phyloP scores from a whole-genome alignment of 2,888 invertebrate genomes.

The Lampropteryx suffumata region DNA sequence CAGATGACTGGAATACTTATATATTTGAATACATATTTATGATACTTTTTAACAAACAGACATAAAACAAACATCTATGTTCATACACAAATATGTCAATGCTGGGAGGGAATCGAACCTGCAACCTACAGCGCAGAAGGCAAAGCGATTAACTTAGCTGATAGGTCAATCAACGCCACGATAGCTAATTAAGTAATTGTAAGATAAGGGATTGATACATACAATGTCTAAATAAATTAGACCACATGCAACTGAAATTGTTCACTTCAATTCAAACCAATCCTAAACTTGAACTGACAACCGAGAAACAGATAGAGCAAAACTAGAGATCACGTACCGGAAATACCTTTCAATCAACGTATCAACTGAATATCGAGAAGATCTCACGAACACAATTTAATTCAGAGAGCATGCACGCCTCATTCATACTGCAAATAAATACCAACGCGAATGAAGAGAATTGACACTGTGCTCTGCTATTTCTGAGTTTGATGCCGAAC shows the following conservation, averaged over 20 bases:
- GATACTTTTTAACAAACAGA: too few relatives aligned
- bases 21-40: too few relatives aligned
- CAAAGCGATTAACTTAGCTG: too few relatives aligned
- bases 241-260: constrained; percentile 10
- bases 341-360: constrained; percentile 69
- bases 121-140: too few relatives aligned
- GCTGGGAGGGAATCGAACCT: too few relatives aligned
- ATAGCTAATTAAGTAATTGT: too few relatives aligned
- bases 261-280: constrained; percentile 26
- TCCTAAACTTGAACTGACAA: constrained; percentile 30
- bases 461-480: constrained; percentile 30
- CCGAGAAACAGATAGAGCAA: constrained; percentile 29
- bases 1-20: too few relatives aligned
- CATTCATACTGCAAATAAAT: constrained; percentile 58
- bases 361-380: constrained; percentile 51
- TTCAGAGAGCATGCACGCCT: constrained; percentile 54
- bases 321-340: constrained; percentile 49
- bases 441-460: constrained; percentile 50
- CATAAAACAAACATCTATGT: too few relatives aligned
- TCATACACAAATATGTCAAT: too few relatives aligned
- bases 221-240: too few relatives aligned
- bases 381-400: constrained; percentile 60
- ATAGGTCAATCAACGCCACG: too few relatives aligned
- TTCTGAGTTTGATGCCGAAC: not conserved
- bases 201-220: too few relatives aligned